These are phyloP conservation scores for Alauda arvensis DNA, from an alignment of 2,797 vertebrate species.

Conservation along the genomic window DNA sequence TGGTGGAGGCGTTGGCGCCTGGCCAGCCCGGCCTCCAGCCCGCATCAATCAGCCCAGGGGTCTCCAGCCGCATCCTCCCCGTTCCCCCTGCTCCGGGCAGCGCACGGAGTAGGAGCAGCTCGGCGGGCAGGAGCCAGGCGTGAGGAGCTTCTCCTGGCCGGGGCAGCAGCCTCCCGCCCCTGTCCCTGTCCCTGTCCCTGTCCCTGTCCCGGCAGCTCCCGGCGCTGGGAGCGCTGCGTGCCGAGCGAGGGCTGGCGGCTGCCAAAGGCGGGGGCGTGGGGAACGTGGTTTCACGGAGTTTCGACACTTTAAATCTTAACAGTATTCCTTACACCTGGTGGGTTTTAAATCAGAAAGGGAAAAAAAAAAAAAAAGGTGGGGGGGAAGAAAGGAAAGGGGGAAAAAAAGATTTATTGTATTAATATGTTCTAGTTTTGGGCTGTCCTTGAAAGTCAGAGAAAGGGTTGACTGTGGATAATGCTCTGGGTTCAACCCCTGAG, in stretches of 20 bases:
- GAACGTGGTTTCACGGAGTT: background rate
- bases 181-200: background rate
- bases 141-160: background rate
- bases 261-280: rapidly evolving
- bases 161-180: background rate
- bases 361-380: rapidly evolving
- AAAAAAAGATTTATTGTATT: background rate
- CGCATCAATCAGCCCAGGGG: constrained; percentile 2
- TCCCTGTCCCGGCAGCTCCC: background rate
- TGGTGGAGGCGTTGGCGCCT: background rate
- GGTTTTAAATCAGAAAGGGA: rapidly evolving
- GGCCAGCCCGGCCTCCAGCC: constrained; percentile 1
- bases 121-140: background rate
- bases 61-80: background rate
- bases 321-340: background rate
- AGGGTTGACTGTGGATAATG: background rate
- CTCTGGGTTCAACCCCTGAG: background rate
- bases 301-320: background rate
- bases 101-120: rapidly evolving
- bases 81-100: background rate
- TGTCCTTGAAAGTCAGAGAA: background rate
- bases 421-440: background rate
- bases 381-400: rapidly evolving
- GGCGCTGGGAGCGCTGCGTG: rapidly evolving
- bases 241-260: background rate